A percentile compares a stretch with the other conserved stretches of the same genome.
phyloP scores from a whole-genome alignment of 1,140 invertebrate genomes.

The Tetragonula clypearis region DNA sequence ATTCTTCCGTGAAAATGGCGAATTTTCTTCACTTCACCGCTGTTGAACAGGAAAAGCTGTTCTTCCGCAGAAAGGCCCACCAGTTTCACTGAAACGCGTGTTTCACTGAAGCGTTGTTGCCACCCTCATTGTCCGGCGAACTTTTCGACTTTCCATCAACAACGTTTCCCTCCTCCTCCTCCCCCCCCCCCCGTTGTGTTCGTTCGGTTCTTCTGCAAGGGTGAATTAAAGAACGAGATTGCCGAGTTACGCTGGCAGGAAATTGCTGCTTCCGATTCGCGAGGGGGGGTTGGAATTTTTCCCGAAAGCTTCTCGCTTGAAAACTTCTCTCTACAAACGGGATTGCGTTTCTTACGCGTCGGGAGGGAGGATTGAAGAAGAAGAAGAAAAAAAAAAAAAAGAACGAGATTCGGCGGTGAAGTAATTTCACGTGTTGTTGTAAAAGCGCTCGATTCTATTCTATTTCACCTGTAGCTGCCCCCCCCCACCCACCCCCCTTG shows the following conservation, averaged over 20 bases:
- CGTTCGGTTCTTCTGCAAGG: neutral
- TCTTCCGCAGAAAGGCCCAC: too few species aligned
- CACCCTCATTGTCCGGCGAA: neutral
- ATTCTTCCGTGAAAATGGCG: neutral
- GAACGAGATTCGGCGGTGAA: neutral
- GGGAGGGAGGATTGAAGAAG: neutral
- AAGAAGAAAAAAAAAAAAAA: too few species aligned
- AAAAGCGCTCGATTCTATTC: neutral
- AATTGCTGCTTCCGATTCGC: neutral
- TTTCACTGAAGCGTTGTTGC: neutral
- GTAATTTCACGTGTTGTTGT: neutral
- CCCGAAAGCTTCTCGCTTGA: neutral
- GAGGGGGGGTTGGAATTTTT: too few species aligned
- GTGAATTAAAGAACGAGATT: neutral
- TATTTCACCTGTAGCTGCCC: neutral
- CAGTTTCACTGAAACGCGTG: neutral
- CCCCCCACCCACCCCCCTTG: neutral
- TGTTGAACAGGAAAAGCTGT: neutral
- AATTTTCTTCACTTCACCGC: neutral
- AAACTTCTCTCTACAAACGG: neutral
- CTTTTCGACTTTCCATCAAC: neutral
- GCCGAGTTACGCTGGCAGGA: neutral
- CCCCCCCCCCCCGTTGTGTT: neutral
- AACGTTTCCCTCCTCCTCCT: neutral
- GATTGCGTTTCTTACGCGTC: neutral